A percentile compares a stretch with the other conserved stretches of the same genome.
Conservation (phyloP, 2,797 vertebrate genomes). For the Syncerus caffer region DNA sequence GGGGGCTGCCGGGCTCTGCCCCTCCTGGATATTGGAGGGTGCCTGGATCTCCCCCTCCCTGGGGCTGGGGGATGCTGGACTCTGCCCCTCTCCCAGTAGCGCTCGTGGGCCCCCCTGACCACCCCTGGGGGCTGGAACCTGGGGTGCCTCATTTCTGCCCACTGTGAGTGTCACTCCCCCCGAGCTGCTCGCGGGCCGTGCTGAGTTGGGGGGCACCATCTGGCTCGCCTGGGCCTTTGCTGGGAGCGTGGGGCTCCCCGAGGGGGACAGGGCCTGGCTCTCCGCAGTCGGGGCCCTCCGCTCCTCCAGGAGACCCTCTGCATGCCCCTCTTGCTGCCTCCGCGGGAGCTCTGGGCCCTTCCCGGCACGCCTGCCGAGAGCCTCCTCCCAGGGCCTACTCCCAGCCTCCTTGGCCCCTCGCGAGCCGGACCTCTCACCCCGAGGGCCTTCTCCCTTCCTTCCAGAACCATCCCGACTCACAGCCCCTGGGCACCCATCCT, state of each 20-base stretch:
- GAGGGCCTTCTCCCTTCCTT: neutral
- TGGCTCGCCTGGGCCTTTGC: neutral
- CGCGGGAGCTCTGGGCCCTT: neutral
- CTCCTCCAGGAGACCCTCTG: neutral
- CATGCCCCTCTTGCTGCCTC: neutral
- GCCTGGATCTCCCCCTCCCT: too few relatives aligned
- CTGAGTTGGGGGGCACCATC: neutral
- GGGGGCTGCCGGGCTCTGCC: accelerated
- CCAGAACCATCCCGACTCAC: neutral
- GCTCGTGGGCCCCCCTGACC: neutral
- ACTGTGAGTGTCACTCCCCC: neutral
- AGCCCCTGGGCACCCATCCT: neutral
- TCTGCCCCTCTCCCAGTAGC: neutral
- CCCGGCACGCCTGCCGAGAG: neutral
- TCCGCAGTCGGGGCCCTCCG: neutral
- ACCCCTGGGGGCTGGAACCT: neutral
- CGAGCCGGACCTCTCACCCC: accelerated
- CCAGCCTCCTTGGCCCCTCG: neutral
- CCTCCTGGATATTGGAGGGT: neutral
- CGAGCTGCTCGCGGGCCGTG: neutral
- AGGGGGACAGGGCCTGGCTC: neutral
- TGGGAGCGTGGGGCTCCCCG: neutral
- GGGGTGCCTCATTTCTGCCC: neutral
- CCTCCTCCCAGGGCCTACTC: neutral
- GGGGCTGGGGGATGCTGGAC: neutral